Percentiles rank a stretch among this genome's conserved stretches.
Conservation (phyloP, 1,140 invertebrate genomes). For the Steinernema feltiae region DNA sequence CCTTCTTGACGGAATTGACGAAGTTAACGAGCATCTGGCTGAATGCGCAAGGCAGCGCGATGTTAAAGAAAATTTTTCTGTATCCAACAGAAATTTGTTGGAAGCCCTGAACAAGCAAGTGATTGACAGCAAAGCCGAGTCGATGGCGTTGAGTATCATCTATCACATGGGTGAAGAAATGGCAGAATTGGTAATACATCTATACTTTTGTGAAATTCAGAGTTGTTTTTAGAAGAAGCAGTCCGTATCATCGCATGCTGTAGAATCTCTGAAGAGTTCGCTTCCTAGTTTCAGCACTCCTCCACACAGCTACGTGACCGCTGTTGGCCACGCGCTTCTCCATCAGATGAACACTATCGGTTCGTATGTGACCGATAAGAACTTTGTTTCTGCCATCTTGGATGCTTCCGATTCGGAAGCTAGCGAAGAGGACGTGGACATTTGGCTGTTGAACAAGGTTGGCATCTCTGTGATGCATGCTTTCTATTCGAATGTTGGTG, state of each 20-base stretch:
- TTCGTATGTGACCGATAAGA: conserved; percentile 38
- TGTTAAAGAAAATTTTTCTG: neutral
- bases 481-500: conserved; percentile 42
- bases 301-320: conserved; percentile 45
- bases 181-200: conserved; percentile 33
- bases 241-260: neutral
- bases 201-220: neutral
- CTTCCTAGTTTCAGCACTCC: conserved; percentile 43
- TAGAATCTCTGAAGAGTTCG: conserved; percentile 33
- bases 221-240: conserved; percentile 32
- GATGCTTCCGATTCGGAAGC: conserved; percentile 34
- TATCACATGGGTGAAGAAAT: conserved; percentile 44
- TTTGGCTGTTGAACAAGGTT: conserved; percentile 44
- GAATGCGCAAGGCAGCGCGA: conserved; percentile 18
- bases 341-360: conserved; percentile 44
- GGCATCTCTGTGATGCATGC: conserved; percentile 34
- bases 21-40: conserved; percentile 39
- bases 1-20: conserved; percentile 40
- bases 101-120: conserved; percentile 34
- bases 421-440: conserved; percentile 41
- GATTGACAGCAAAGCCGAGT: conserved; percentile 36
- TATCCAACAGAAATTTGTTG: conserved; percentile 24
- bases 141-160: conserved; percentile 42
- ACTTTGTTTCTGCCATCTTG: conserved; percentile 39
- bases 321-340: conserved; percentile 45